Conservation (phyloP, 2,113 vertebrate species). For the Cariama cristata region DNA sequence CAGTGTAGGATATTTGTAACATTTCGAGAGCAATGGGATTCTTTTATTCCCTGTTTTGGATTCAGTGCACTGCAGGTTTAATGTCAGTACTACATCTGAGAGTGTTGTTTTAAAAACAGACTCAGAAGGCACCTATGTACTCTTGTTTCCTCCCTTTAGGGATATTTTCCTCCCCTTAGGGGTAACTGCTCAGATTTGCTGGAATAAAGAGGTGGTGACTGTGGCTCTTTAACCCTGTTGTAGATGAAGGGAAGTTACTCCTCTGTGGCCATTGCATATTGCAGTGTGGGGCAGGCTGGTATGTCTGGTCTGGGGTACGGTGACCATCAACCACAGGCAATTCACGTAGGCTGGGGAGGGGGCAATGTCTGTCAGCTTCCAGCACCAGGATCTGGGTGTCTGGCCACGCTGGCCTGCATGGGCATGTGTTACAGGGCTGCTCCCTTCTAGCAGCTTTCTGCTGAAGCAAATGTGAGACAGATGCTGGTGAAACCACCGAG, state of each 20-base stretch:
- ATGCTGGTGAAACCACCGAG: not conserved
- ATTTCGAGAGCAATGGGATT: not conserved
- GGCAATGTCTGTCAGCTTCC: not conserved
- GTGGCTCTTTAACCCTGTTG: not conserved
- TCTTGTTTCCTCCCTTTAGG: not conserved
- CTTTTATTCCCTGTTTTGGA: not conserved
- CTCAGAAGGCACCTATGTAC: not conserved
- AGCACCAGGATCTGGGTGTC: not conserved
- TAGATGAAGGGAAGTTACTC: not conserved
- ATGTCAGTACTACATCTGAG: not conserved
- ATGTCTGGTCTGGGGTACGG: not conserved
- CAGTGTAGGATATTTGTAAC: not conserved
- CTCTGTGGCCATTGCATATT: not conserved
- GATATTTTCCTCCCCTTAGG: not conserved
- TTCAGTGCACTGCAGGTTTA: not conserved
- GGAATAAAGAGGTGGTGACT: not conserved
- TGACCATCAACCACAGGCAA: not conserved
- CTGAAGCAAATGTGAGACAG: not conserved
- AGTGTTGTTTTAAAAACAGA: not conserved
- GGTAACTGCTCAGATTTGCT: not conserved
- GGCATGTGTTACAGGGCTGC: not conserved
- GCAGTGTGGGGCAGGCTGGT: not conserved
- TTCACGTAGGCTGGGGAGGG: not conserved
- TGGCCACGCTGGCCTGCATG: not conserved
- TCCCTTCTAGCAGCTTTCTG: not conserved